phyloP scores from a whole-genome alignment of 1,140 invertebrate species.

The Drosophila melanica region DNA sequence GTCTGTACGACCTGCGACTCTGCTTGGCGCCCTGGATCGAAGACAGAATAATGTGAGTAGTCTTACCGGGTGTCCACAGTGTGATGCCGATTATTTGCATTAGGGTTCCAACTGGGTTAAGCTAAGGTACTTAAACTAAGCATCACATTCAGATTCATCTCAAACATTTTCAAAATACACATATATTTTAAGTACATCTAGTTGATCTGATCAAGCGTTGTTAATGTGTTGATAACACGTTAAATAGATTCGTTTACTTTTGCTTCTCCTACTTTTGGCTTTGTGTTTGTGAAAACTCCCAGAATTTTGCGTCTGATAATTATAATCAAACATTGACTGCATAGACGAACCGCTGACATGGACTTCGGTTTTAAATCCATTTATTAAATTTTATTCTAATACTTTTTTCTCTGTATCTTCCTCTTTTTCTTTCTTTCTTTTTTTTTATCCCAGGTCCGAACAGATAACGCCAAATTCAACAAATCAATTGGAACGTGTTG shows the following conservation, averaged over 20 bases:
- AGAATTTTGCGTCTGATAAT: not conserved
- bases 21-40: conserved; percentile 82
- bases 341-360: not conserved
- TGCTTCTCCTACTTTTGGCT: too few species aligned
- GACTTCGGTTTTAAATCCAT: not conserved
- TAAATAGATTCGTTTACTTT: too few species aligned
- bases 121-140: conserved; percentile 1
- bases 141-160: not conserved
- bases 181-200: too few species aligned
- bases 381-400: not conserved
- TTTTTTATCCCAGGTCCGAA: conserved; percentile 58
- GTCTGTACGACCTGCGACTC: conserved; percentile 77
- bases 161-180: too few species aligned
- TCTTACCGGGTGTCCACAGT: conserved; percentile 1
- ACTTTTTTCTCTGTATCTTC: not conserved
- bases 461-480: conserved; percentile 65
- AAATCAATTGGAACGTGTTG: conserved; percentile 67
- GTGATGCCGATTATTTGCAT: conserved; percentile 2
- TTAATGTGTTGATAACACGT: too few species aligned
- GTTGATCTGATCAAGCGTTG: too few species aligned
- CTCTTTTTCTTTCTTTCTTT: not conserved
- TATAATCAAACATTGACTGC: not conserved
- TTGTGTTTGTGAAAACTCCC: too few species aligned
- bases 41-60: conserved; percentile 83
- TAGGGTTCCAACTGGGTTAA: not conserved